Conservation (phyloP, 2,888 invertebrate species). For the Chloroclystis v-ata region DNA sequence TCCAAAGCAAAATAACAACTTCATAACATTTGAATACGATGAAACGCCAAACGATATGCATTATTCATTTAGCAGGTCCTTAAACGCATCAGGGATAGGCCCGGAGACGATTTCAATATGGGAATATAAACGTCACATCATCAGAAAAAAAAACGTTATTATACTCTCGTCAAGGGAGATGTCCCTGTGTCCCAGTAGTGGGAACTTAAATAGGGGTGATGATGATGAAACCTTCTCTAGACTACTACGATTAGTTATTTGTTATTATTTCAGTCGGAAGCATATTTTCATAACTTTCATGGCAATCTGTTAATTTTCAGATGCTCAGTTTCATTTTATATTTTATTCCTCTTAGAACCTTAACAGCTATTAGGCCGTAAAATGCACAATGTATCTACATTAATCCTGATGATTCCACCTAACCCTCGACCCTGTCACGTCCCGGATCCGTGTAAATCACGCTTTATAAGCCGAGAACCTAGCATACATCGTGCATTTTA, state of each 20-base stretch:
- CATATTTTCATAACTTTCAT: too few relatives aligned
- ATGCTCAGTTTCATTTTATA: too few relatives aligned
- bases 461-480: conserved; percentile 22
- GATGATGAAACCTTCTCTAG: too few relatives aligned
- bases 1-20: conserved; percentile 67
- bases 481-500: conserved; percentile 43
- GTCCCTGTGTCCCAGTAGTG: too few relatives aligned
- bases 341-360: too few relatives aligned
- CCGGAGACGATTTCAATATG: background rate
- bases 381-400: background rate
- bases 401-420: background rate
- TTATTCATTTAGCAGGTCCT: conserved; percentile 52
- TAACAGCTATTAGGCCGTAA: background rate
- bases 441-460: conserved; percentile 5
- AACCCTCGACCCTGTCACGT: conserved; percentile 3
- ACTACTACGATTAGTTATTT: too few relatives aligned
- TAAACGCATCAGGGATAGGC: conserved; percentile 16
- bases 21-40: conserved; percentile 63
- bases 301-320: too few relatives aligned
- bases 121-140: too few relatives aligned
- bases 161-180: too few relatives aligned
- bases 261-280: too few relatives aligned
- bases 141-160: too few relatives aligned
- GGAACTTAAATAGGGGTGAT: too few relatives aligned
- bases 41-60: conserved; percentile 65